phyloP scores from a whole-genome alignment of 2,888 invertebrate species.

The Stenchaetothrips biformis region DNA sequence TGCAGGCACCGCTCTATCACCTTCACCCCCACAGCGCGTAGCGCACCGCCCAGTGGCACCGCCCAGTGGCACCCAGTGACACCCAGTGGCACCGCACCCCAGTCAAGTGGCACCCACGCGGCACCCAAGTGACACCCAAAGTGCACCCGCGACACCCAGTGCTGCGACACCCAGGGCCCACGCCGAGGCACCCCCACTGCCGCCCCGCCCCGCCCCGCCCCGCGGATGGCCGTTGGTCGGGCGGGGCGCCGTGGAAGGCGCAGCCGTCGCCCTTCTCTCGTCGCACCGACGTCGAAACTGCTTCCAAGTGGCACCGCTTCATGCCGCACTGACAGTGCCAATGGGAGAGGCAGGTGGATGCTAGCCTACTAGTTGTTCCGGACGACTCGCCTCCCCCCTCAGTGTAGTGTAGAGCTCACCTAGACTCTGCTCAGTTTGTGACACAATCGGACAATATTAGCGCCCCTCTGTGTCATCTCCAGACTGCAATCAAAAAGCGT shows the following conservation, averaged over 20 bases:
- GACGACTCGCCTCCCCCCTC: neutral
- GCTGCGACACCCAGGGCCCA: neutral
- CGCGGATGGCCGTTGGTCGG: no score
- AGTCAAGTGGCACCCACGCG: neutral
- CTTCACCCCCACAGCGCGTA: neutral
- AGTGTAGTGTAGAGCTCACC: neutral
- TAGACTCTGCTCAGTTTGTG: neutral
- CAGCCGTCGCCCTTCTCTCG: neutral
- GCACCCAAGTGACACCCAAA: no score
- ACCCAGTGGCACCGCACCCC: neutral
- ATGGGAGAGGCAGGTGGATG: neutral
- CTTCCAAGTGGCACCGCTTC: neutral
- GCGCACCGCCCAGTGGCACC: neutral
- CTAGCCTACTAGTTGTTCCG: neutral
- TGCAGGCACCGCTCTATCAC: constrained; percentile 28
- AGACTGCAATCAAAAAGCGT: neutral
- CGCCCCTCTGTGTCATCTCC: neutral
- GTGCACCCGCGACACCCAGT: no score
- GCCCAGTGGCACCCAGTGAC: neutral
- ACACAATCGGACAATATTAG: neutral
- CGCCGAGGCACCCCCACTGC: neutral
- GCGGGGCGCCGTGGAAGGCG: neutral
- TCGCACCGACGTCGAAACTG: neutral
- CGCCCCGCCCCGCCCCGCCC: neutral
- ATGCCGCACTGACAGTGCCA: neutral